Percentiles rank a stretch among this genome's conserved stretches.
These are phyloP conservation scores for Himantopus leucocephalus DNA, from an alignment of 2,113 vertebrate genomes.

Conservation along the genomic window DNA sequence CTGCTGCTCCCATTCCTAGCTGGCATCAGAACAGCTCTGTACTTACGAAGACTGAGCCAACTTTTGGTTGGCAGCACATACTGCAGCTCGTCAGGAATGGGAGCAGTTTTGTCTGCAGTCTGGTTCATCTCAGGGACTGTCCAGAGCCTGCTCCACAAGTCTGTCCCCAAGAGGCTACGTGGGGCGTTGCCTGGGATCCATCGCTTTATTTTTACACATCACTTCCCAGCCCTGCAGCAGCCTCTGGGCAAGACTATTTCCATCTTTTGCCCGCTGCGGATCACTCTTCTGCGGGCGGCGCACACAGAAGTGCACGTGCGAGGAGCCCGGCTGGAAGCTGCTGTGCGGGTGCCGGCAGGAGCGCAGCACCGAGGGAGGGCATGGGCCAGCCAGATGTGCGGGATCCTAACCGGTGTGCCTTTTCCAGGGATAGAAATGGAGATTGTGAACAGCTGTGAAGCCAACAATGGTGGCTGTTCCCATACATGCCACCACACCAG, in stretches of 20 bases:
- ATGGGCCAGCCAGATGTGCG: too few species aligned
- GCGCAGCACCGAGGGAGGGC: rapidly evolving
- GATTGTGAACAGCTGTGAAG: constrained; percentile 93
- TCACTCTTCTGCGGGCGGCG: not conserved
- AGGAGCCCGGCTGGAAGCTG: not conserved
- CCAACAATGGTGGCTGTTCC: constrained; percentile 87
- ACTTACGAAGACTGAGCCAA: not conserved
- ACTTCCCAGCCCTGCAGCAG: not conserved
- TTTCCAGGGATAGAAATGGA: constrained; percentile 93
- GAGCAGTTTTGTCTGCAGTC: not conserved
- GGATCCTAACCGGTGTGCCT: not conserved
- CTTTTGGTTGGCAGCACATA: constrained; percentile 1
- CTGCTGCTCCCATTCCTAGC: constrained; percentile 26
- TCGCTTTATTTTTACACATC: not conserved
- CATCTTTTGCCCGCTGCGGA: not conserved
- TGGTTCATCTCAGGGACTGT: not conserved
- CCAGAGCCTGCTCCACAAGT: not conserved
- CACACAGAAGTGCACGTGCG: rapidly evolving
- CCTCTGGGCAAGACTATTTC: not conserved
- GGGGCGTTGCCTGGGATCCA: not conserved
- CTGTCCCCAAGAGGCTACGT: not conserved
- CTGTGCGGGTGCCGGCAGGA: not conserved
- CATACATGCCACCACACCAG: constrained; percentile 88
- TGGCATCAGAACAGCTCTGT: constrained; percentile 24
- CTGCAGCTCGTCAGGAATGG: not conserved